Conservation (phyloP, 2,888 invertebrate species). For the Stenoptilia bipunctidactyla region DNA sequence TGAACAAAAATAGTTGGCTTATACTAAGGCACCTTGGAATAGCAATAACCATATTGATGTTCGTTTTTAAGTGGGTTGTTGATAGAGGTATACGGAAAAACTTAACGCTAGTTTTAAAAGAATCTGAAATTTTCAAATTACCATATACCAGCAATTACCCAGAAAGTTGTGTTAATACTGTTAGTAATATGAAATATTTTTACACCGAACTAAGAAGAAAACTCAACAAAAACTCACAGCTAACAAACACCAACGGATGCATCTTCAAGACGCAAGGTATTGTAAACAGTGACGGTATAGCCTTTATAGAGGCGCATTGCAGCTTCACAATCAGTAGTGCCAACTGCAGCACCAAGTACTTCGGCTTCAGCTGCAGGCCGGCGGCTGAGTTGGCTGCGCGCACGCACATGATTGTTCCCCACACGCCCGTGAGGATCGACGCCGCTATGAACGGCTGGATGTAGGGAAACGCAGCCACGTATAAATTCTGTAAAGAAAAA, state of each 20-base stretch:
- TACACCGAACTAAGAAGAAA: no score
- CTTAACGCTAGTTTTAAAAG: neutral
- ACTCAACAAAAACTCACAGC: constrained; percentile 65
- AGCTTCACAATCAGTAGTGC: constrained; percentile 77
- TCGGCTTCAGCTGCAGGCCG: constrained; percentile 12
- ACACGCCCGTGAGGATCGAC: constrained; percentile 77
- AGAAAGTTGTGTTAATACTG: no score
- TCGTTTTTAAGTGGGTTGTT: no score
- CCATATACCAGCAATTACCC: no score
- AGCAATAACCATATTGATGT: no score
- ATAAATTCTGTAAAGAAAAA: constrained; percentile 71
- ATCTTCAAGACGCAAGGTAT: constrained; percentile 76
- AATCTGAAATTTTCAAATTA: no score
- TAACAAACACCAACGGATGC: constrained; percentile 75
- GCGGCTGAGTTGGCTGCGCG: constrained; percentile 48
- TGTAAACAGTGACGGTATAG: constrained; percentile 61
- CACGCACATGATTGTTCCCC: constrained; percentile 77
- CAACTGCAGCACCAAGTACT: constrained; percentile 74
- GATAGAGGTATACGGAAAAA: no score
- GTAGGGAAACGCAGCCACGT: constrained; percentile 70
- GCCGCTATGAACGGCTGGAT: constrained; percentile 74
- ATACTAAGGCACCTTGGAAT: no score
- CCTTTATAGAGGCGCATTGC: constrained; percentile 73
- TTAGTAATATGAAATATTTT: no score
- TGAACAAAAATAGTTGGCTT: no score